Base-by-base conservation (phyloP, 2,888 invertebrate genomes). In the Drosophila quinaria region DNA sequence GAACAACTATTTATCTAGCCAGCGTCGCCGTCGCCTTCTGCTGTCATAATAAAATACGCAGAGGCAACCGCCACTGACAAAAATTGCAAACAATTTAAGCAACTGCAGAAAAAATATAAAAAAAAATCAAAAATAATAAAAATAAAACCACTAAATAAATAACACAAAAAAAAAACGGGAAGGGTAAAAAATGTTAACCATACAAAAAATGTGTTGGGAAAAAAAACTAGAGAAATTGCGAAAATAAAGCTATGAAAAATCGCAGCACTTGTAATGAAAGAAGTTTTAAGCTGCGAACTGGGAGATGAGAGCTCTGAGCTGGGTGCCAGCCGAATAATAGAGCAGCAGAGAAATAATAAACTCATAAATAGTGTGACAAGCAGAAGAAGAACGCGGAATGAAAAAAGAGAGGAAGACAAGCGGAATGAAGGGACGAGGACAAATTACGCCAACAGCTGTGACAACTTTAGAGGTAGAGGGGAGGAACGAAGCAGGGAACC, bases 311-410 rank as follows among this genome's bases (percentile, higher is more conserved):
- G 35, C 46, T 44, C 35, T 25, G 25, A 47, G 49, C 47, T 58
- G 44, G 41, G 31, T 41, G 70, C 51, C 50, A 67, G 68, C 63
- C 74, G 68, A 71, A 87, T 80, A 87, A 87, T 79, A 62, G 74
- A 81, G 77, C 51, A 76, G 77, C 68, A 63, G 59, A 64, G 70
- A 85, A 85, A 86, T 89, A 89, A 86, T 89, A 80, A 86, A 86
- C 89, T 87, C 86, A 80, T 86, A 86, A 86, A 86, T 89, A 89
- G 75, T 71, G 74, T 82, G 89, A 89, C 89, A 81, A 87, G 87
- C 69, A 50, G 25, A 50, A 51, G 33, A 47, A 63, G 39, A 44
- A 31, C 15, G n/a, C 55, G 19, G 33, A 31, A 47, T 52, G 56
- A 65, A 25, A 52, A 47, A 55, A 47, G 35, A 11, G 4, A 13